phyloP scores from a whole-genome alignment of 2,888 invertebrate genomes.

The Atethmia centrago region DNA sequence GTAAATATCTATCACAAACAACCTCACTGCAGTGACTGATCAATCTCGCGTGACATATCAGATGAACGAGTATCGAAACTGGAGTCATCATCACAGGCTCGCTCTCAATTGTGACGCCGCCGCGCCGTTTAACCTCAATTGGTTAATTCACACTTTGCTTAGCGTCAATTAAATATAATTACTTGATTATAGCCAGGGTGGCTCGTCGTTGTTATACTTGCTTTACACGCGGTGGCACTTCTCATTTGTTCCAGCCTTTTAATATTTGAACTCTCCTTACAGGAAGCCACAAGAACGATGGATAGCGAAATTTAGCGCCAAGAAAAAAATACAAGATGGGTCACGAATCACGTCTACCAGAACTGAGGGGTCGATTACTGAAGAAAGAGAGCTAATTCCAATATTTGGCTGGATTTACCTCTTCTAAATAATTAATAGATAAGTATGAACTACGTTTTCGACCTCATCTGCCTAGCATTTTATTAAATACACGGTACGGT shows the following conservation, averaged over 20 bases:
- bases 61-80: neutral
- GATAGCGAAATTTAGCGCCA: no score
- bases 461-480: no score
- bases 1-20: neutral
- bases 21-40: neutral
- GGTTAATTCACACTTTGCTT: constrained; percentile 75
- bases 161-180: constrained; percentile 73
- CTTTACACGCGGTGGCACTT: constrained; percentile 20
- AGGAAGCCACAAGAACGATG: no score
- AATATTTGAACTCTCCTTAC: neutral
- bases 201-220: constrained; percentile 43
- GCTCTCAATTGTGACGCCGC: constrained; percentile 62
- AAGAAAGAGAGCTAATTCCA: neutral
- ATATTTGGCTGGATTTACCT: neutral
- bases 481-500: no score
- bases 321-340: no score
- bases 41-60: constrained; percentile 9
- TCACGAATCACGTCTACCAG: neutral
- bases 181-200: constrained; percentile 69
- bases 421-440: neutral
- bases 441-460: neutral
- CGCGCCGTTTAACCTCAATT: constrained; percentile 71
- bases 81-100: constrained; percentile 40
- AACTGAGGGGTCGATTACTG: neutral
- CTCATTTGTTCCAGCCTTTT: neutral